Conservation (phyloP, 1,140 invertebrate species). For the Ceratoteleas bidentatus region DNA sequence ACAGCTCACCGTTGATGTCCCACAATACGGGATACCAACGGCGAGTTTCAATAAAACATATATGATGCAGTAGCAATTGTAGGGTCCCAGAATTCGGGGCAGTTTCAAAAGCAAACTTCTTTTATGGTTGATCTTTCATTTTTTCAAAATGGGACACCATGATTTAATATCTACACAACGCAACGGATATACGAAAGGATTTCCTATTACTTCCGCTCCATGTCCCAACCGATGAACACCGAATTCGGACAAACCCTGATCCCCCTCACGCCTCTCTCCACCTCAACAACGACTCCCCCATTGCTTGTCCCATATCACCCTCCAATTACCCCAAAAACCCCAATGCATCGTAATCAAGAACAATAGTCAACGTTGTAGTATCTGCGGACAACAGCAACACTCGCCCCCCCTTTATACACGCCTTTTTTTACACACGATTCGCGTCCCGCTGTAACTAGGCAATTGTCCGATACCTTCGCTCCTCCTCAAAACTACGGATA, state of each 20-base stretch:
- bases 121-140: too few species aligned
- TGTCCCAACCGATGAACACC: background rate
- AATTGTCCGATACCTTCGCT: slow-evolving; percentile 32
- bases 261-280: background rate
- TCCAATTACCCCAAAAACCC: slow-evolving; percentile 26
- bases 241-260: background rate
- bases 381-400: slow-evolving; percentile 47
- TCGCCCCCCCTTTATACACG: slow-evolving; percentile 40
- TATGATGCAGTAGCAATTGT: too few species aligned
- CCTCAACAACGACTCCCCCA: background rate
- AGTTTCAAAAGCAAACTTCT: too few species aligned
- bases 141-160: too few species aligned
- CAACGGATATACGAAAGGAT: too few species aligned
- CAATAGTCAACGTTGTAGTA: slow-evolving; percentile 59
- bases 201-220: background rate
- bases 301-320: background rate
- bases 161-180: too few species aligned
- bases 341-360: slow-evolving; percentile 54
- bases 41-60: too few species aligned
- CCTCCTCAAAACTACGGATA: slow-evolving; percentile 38
- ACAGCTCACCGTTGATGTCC: too few species aligned
- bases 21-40: too few species aligned
- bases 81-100: too few species aligned
- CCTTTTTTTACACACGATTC: slow-evolving; percentile 41
- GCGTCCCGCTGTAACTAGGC: slow-evolving; percentile 37